Evolutionary conservation across 1,140 invertebrate genomes (phyloP), one percentile per base, ranked within the genome.

Genomic region (Drosophila kanapiae): DNA sequence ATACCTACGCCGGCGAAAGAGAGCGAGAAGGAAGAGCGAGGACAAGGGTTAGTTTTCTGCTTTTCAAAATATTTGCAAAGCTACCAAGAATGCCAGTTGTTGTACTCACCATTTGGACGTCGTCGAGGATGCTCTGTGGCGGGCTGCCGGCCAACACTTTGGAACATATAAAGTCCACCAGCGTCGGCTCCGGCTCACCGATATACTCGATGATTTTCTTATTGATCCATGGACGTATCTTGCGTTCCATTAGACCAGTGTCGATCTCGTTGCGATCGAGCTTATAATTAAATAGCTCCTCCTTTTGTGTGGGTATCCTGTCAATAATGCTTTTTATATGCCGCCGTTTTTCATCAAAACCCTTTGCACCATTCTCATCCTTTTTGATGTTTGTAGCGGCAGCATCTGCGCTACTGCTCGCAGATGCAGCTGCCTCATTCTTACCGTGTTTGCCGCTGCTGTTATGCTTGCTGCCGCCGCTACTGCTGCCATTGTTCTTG

Each of bases 161-260:
- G 80, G 98, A 98, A 94, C 99, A 99, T 91, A 99, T 99, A 94
- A 99, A 99, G 94, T 99, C 98, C 11, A 99, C 98, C 58, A 99
- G 94, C 11, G 98, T 98, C n/a, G 98, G 97, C 94, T 99, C 99
- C 42, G 99, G 98, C 93, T 99, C 99, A 48, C 99, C 99, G 92
- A 99, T 99, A 94, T 99, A 99, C 94, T 99, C 98, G 74, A 99
- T 97, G 74, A 99, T 99, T 94, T 99, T 99, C 94, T 99, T 99
- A 94, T 99, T 99, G 65, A 99, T 98, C 99, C 99, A 99, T 53
- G 99, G 99, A 82, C 98, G 95, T 93, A 99, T 99, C 92, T 98
- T 96, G 92, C 97, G 98, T 93, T 99, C 98, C 97, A 99, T 99
- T 78, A 99, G 94, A 81, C 84, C 87, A 83, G 93, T 94, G 84